Evolutionary conservation across 2,113 vertebrate genomes (phyloP).

Genomic region (Antechinus flavipes): DNA sequence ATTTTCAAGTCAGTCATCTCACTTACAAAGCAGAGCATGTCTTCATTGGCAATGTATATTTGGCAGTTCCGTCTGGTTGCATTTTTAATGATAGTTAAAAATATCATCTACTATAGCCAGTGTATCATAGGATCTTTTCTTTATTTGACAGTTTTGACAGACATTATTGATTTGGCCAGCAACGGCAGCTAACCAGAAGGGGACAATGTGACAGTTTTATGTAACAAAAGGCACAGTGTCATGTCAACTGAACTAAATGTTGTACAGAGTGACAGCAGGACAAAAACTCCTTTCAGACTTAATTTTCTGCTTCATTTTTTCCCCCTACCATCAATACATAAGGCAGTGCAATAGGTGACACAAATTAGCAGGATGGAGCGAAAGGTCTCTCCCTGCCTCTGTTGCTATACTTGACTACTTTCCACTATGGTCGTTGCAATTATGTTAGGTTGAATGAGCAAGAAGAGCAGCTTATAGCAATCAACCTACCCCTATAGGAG

Average conservation of each 20-base stretch:
- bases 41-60: slow-evolving; percentile 45
- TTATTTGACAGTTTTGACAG: slow-evolving; percentile 88
- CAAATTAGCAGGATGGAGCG: slow-evolving; percentile 86
- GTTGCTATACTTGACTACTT: slow-evolving; percentile 85
- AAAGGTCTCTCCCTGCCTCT: slow-evolving; percentile 82
- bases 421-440: slow-evolving; percentile 81
- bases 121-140: slow-evolving; percentile 82
- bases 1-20: neutral
- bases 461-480: slow-evolving; percentile 85
- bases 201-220: slow-evolving; percentile 90
- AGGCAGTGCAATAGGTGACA: slow-evolving; percentile 87
- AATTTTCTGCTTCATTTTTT: slow-evolving; percentile 91
- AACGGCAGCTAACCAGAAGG: slow-evolving; percentile 88
- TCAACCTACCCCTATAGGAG: slow-evolving; percentile 85
- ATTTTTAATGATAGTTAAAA: slow-evolving; percentile 78
- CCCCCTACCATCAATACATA: slow-evolving; percentile 85
- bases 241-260: slow-evolving; percentile 90
- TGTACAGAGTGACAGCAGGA: slow-evolving; percentile 90
- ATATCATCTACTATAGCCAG: slow-evolving; percentile 74
- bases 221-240: slow-evolving; percentile 90
- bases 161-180: slow-evolving; percentile 88
- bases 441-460: slow-evolving; percentile 83
- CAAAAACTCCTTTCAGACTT: slow-evolving; percentile 90
- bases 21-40: slow-evolving; percentile 15
- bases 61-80: slow-evolving; percentile 59